phyloP scores from a whole-genome alignment of 2,113 vertebrate genomes.

The Psophia crepitans region DNA sequence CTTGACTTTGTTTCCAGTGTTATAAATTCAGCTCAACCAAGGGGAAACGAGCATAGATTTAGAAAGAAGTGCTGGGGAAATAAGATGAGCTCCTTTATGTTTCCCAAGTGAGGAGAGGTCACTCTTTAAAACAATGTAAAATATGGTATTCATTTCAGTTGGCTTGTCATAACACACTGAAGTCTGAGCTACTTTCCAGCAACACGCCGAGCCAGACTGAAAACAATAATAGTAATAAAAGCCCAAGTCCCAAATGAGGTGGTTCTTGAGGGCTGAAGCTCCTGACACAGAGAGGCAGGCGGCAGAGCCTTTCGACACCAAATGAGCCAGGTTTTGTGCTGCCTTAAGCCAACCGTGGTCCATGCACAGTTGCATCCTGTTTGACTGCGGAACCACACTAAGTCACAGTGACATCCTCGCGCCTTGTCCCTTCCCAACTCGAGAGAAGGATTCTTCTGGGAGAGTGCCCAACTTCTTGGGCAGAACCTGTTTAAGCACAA shows the following conservation, averaged over 20 bases:
- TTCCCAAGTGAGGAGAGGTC: constrained; percentile 27
- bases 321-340: not conserved
- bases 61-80: constrained; percentile 7
- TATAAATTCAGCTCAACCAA: not conserved
- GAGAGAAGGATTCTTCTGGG: not conserved
- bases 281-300: not conserved
- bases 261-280: not conserved
- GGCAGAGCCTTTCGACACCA: not conserved
- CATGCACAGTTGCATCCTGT: fast-evolving
- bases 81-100: not conserved
- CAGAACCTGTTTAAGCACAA: not conserved
- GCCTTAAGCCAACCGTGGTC: not conserved
- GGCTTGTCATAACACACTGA: not conserved
- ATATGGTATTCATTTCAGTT: constrained; percentile 32
- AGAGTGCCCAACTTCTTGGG: not conserved
- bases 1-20: not conserved
- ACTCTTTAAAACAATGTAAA: constrained; percentile 39
- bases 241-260: not conserved
- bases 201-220: not conserved
- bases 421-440: not conserved
- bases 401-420: not conserved
- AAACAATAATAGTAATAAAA: constrained; percentile 3
- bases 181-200: constrained; percentile 28
- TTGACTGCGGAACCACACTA: not conserved
- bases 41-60: not conserved